Evolutionary conservation across 2,888 invertebrate genomes (phyloP).

Genomic region (Dendrolimus houi): DNA sequence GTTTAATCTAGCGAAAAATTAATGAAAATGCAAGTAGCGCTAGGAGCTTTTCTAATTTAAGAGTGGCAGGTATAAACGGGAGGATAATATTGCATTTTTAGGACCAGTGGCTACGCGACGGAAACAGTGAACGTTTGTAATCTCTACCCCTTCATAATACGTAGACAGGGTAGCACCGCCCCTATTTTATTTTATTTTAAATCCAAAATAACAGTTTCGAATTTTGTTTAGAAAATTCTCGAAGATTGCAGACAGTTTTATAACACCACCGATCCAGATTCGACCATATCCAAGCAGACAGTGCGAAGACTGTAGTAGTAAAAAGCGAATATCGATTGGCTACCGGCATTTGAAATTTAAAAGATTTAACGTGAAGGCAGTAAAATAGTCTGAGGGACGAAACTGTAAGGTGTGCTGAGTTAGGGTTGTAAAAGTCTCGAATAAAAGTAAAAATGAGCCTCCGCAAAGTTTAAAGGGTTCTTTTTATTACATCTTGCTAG

Average conservation of each 20-base stretch:
- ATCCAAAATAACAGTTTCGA: too few species aligned
- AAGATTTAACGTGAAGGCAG: conserved; percentile 35
- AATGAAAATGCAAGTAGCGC: too few species aligned
- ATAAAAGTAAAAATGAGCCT: conserved; percentile 18
- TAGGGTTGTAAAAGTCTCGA: conserved; percentile 6
- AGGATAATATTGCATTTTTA: too few species aligned
- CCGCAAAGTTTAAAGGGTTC: background rate
- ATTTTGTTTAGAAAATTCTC: background rate
- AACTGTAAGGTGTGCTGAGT: conserved; percentile 3
- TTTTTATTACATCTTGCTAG: background rate
- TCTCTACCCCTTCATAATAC: too few species aligned
- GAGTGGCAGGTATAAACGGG: too few species aligned
- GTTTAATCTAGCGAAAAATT: too few species aligned
- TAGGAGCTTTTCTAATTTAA: too few species aligned
- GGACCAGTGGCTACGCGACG: too few species aligned
- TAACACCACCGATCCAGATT: conserved; percentile 7
- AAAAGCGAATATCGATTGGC: conserved; percentile 23
- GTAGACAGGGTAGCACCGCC: too few species aligned
- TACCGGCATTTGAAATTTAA: conserved; percentile 40
- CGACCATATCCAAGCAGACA: conserved; percentile 15
- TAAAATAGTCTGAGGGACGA: conserved; percentile 25
- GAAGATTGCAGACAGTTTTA: conserved; percentile 1
- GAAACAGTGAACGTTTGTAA: too few species aligned
- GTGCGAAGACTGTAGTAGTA: conserved; percentile 19
- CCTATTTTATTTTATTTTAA: too few species aligned